phyloP scores from a whole-genome alignment of 2,888 invertebrate species.

The Drosophila longiperda region DNA sequence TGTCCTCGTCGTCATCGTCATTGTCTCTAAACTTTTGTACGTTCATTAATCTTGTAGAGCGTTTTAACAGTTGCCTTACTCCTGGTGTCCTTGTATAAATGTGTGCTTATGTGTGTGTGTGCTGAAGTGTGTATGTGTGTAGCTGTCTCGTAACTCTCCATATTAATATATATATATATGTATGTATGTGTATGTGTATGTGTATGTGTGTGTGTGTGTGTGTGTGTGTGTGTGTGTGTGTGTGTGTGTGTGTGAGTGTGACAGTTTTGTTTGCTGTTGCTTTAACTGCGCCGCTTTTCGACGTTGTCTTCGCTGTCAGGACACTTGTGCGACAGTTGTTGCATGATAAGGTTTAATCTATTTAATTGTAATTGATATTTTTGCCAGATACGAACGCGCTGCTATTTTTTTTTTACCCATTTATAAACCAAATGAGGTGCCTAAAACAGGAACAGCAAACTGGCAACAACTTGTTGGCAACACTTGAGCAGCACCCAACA shows the following conservation, averaged over 20 bases:
- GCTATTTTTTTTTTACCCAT: conserved; percentile 57
- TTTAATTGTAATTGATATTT: conserved; percentile 80
- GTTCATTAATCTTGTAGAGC: conserved; percentile 80
- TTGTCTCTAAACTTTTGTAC: conserved; percentile 80
- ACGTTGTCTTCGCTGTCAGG: conserved; percentile 56
- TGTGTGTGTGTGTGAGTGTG: conserved; percentile 24
- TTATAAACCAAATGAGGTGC: conserved; percentile 75
- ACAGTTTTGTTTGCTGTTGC: conserved; percentile 51
- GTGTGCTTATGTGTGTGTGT: conserved; percentile 15
- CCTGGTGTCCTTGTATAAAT: conserved; percentile 20
- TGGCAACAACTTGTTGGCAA: conserved; percentile 72
- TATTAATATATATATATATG: not conserved
- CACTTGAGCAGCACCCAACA: conserved; percentile 53
- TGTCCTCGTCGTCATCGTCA: conserved; percentile 68
- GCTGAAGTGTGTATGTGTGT: conserved; percentile 21
- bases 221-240: conserved; percentile 11
- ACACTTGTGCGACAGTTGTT: conserved; percentile 81
- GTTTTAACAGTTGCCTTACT: conserved; percentile 65
- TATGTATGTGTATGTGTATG: conserved; percentile 11
- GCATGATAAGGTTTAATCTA: conserved; percentile 80
- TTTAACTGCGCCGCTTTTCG: conserved; percentile 44
- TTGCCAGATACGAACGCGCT: conserved; percentile 68
- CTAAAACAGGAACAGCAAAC: conserved; percentile 37
- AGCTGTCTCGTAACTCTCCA: conserved; percentile 25
- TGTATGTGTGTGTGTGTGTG: conserved; percentile 16